Conservation (phyloP, 1,140 invertebrate species). For the Mesaphorura yosii region DNA sequence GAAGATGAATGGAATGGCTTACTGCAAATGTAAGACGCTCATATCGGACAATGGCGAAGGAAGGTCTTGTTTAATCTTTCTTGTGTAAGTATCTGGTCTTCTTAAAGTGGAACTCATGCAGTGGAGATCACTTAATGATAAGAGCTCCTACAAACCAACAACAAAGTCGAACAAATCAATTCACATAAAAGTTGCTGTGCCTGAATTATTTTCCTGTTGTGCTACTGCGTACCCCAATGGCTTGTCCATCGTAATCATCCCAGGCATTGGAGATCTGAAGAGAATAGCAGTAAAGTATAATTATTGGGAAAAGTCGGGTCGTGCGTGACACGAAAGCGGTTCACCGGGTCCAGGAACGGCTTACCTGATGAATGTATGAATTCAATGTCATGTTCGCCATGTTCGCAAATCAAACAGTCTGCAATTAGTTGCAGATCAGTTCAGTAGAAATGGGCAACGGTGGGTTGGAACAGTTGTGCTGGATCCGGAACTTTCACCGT, state of each 20-base stretch:
- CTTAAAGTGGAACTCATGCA: conserved; percentile 55
- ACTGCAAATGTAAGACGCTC: conserved; percentile 65
- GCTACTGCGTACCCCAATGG: conserved; percentile 26
- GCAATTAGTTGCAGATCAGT: too few relatives aligned
- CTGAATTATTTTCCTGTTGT: background rate
- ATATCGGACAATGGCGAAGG: conserved; percentile 65
- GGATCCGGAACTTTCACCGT: too few relatives aligned
- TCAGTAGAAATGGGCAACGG: too few relatives aligned
- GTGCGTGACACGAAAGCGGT: background rate
- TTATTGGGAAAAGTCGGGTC: too few relatives aligned
- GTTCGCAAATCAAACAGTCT: too few relatives aligned
- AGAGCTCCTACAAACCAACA: conserved; percentile 41
- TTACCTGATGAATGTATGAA: background rate
- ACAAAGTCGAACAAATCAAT: conserved; percentile 4
- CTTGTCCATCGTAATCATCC: conserved; percentile 23
- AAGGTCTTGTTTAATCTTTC: conserved; percentile 52
- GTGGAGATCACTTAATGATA: conserved; percentile 68
- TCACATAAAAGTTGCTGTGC: background rate
- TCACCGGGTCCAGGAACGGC: background rate
- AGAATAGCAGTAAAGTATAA: background rate
- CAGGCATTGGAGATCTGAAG: conserved; percentile 26
- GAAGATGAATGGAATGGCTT: conserved; percentile 28
- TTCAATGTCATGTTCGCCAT: too few relatives aligned
- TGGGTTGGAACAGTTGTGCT: too few relatives aligned
- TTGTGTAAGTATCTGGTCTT: conserved; percentile 50